Base-by-base conservation (phyloP, 2,888 invertebrate genomes). In the Andrena bicolor region DNA sequence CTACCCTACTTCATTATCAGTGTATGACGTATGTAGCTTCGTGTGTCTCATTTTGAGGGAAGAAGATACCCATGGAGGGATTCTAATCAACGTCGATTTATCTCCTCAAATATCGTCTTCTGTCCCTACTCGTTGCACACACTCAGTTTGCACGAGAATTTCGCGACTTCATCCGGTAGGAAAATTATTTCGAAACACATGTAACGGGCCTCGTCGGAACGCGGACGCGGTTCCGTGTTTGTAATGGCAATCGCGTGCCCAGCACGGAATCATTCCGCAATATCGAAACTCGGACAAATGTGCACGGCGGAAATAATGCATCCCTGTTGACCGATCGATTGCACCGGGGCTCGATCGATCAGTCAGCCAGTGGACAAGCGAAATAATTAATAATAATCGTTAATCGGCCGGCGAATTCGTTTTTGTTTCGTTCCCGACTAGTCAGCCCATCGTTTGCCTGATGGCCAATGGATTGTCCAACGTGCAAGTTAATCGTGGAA, bases 221-320 rank as follows among this genome's bases (percentile, higher is more conserved):
- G 30, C 28, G 48, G 26, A 65, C 65, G 28, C 49, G 66, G 6
- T 16, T 66, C 16, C 51, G 23, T 32, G 51, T 66, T 66, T 66
- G 66, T 23, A 51, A 51, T 32, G 66, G 66, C 49, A 51, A 51
- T 51, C 66, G 66, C 51, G 66, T 51, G 32, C 7, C 51, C 51
- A 32, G 51, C 30, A 32, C 20, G 51, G 32, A 66, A 66, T 53
- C 66, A 66, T 66, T 51, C 51, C 66, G 66, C 48, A 32, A 66
- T 66, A 66, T 66, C 66, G 66, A 28, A 66, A 66, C 30, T 20
- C 49, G 20, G 51, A 51, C 66, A 53, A 53, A 66, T 66, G 32
- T 51, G 66, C 66, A 20, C 2, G 30, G 51, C 51, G 66, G 51
- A 66, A 66, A 66, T 66, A 66, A 66, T 66, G 41, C 16, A 32